Evolutionary conservation across 2,113 vertebrate genomes (phyloP).

Genomic region (Centropus bengalensis): DNA sequence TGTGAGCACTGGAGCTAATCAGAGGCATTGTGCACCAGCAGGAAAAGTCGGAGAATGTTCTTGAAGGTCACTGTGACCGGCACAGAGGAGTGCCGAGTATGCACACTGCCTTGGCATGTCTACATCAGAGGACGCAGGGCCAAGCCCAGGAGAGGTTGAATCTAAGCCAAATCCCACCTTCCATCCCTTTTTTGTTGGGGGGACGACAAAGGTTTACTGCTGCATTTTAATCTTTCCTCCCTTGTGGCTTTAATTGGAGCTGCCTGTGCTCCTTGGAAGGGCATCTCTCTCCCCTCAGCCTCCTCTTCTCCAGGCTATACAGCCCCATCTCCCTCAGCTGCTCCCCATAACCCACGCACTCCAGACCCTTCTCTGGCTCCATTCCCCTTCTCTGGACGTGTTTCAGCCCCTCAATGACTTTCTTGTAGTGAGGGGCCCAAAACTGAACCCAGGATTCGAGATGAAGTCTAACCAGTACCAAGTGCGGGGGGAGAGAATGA

Average conservation of each 20-base stretch:
- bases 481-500: neutral
- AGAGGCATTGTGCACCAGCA: neutral
- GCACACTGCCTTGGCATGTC: neutral
- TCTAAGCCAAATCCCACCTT: neutral
- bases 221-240: neutral
- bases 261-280: neutral
- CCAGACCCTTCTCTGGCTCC: no score
- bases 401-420: no score
- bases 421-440: no score
- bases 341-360: no score
- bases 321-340: no score
- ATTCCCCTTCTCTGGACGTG: no score
- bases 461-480: no score
- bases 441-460: no score
- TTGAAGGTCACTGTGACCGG: neutral
- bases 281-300: no score
- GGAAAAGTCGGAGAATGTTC: neutral
- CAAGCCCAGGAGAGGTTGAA: neutral
- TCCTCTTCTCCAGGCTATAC: no score
- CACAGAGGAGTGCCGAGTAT: neutral
- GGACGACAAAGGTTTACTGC: neutral
- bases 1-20: neutral
- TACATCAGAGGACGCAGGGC: neutral
- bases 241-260: neutral
- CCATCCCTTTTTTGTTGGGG: neutral